Base-by-base conservation (phyloP, 1,140 invertebrate genomes). In the Lethocerus indicus region DNA sequence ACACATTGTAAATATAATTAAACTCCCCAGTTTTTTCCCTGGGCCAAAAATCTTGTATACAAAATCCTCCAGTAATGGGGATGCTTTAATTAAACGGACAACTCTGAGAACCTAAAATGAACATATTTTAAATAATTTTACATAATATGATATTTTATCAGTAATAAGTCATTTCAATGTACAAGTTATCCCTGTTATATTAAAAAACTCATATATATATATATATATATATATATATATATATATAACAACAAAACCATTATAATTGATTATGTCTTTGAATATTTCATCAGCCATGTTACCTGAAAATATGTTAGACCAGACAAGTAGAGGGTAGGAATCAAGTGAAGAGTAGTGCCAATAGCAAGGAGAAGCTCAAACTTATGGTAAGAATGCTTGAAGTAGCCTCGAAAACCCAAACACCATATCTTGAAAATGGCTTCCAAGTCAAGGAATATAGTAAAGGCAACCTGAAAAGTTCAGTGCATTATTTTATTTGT, bases 11-110 rank as follows among this genome's bases (percentile, higher is more conserved):
- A 99, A 98, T 58, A 99, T 90, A 37, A 99, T 95, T 1, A 99
- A 72, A 59, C 91, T 94, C 3, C 96, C 96, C 5, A 99, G 67
- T 68, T 99, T 99, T 67, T 97, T 98, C 24, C 94, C 94, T 0
- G 96, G 95, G 2, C 95, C 94, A 68, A 99, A 99, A 57, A 98
- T 98, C 71, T 98, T 98, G 63, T 96, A 98, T 4, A 98, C 94
- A 68, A 99, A 99, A 56, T 98, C 95, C 69, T 99, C 96, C 40
- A 99, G 67, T 73, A 99, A 83, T 14, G 96, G 96, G 0, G 93
- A 98, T 0, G 95, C 94, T 72, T 99, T 99, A 20, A 99, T 97
- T 0, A 99, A 69, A 43, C 96, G 72, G 5, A 97, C 88, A 37
- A 98, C 81, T 37, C 96, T 71, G 26, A 99, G 68, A 29, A 98